Evolutionary conservation across 2,888 invertebrate genomes (phyloP).

Genomic region (Pasiphila rectangulata): DNA sequence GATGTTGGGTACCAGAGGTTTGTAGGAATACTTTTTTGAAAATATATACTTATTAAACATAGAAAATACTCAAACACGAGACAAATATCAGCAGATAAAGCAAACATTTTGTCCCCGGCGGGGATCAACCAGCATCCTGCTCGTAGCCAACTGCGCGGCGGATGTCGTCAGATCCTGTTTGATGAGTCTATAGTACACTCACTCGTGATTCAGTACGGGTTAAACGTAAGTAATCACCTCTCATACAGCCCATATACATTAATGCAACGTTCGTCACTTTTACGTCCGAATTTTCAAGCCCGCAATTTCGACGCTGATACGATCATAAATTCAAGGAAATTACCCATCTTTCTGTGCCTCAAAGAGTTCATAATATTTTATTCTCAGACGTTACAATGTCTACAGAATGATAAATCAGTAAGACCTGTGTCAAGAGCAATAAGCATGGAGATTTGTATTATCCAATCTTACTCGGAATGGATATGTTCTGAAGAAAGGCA

Average conservation of each 20-base stretch:
- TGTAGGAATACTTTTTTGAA: too few species aligned
- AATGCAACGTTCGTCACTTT: constrained; percentile 64
- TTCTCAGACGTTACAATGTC: constrained; percentile 67
- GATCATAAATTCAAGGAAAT: constrained; percentile 78
- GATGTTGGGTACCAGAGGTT: too few species aligned
- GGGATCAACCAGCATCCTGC: too few species aligned
- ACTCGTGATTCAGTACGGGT: too few species aligned
- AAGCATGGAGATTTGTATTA: constrained; percentile 9
- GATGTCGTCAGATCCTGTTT: too few species aligned
- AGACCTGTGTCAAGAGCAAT: constrained; percentile 5
- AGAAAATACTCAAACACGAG: too few species aligned
- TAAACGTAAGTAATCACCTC: too few species aligned
- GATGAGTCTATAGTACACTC: too few species aligned
- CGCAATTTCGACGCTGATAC: constrained; percentile 69
- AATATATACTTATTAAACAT: too few species aligned
- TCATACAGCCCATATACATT: constrained; percentile 29
- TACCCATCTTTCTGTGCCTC: constrained; percentile 78
- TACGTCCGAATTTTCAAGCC: constrained; percentile 64
- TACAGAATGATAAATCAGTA: constrained; percentile 74
- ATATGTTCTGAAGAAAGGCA: neutral
- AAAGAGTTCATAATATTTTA: constrained; percentile 74
- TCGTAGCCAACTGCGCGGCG: too few species aligned
- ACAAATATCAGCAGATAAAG: too few species aligned
- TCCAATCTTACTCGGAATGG: constrained; percentile 5
- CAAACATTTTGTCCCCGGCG: too few species aligned